Conservation (phyloP, 1,140 invertebrate genomes). For the Palaemon carinicauda region DNA sequence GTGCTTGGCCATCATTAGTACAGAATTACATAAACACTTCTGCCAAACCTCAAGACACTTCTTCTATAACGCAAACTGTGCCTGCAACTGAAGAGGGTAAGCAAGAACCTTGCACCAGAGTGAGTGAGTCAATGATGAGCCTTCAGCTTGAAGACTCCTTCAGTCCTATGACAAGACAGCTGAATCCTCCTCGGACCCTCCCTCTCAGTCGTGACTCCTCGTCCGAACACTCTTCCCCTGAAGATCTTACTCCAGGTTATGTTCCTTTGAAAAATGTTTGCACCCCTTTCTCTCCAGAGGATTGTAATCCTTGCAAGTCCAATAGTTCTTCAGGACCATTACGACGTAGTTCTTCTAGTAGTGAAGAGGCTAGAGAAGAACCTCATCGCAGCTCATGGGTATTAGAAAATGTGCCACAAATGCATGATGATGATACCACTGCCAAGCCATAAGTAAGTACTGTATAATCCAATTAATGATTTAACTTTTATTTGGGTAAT, state of each 20-base stretch:
- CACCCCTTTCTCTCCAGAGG: constrained; percentile 47
- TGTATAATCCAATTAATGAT: no score
- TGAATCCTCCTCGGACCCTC: constrained; percentile 16
- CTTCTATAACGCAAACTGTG: neutral
- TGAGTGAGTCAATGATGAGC: constrained; percentile 19
- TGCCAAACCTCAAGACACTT: neutral
- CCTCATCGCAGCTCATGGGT: constrained; percentile 44
- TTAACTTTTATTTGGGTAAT: no score
- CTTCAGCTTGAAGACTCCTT: constrained; percentile 5
- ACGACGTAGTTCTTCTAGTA: neutral
- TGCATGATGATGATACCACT: no score
- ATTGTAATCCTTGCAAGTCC: constrained; percentile 6
- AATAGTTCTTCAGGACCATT: neutral
- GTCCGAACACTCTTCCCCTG: constrained; percentile 50
- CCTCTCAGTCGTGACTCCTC: constrained; percentile 26
- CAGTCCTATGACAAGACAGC: neutral
- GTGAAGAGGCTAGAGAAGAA: constrained; percentile 18
- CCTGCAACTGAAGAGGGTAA: neutral
- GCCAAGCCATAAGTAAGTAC: no score
- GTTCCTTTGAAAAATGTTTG: constrained; percentile 35
- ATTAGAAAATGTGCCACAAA: constrained; percentile 15
- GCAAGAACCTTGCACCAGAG: neutral
- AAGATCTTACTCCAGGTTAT: constrained; percentile 52
- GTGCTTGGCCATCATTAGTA: constrained; percentile 15
- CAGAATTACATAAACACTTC: neutral